Percentiles rank a stretch among this genome's conserved stretches.
These are phyloP conservation scores for Camponotus vicinus DNA, from an alignment of 1,140 invertebrate species.

Conservation along the genomic window DNA sequence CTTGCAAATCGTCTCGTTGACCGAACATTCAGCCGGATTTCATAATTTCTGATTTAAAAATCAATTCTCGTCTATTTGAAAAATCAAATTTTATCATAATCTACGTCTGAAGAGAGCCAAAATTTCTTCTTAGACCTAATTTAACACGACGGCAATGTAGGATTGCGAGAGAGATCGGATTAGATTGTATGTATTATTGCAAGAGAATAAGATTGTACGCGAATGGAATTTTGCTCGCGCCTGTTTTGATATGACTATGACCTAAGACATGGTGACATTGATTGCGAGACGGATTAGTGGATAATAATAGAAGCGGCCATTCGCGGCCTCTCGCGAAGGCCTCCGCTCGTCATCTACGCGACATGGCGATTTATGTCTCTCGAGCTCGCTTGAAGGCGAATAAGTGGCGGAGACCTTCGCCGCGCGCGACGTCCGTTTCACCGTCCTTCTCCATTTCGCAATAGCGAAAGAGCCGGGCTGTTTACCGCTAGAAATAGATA, in stretches of 20 bases:
- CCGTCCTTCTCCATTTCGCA: constrained; percentile 72
- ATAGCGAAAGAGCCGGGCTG: constrained; percentile 65
- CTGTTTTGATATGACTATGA: constrained; percentile 25
- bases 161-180: no score
- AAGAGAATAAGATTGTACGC: background rate
- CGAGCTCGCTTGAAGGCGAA: constrained; percentile 42
- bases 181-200: no score
- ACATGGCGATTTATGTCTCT: constrained; percentile 63
- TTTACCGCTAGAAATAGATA: constrained; percentile 76
- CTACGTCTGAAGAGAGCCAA: background rate
- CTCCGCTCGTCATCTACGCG: constrained; percentile 46
- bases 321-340: constrained; percentile 43
- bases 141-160: background rate
- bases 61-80: background rate
- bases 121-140: background rate
- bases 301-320: constrained; percentile 61
- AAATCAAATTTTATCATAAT: background rate
- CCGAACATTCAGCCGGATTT: background rate
- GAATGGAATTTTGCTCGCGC: constrained; percentile 4
- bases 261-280: constrained; percentile 39
- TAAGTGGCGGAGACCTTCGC: constrained; percentile 69
- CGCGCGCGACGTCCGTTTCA: constrained; percentile 54
- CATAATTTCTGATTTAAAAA: constrained; percentile 5
- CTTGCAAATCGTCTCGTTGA: background rate
- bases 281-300: constrained; percentile 24